Evolutionary conservation across 2,797 vertebrate species (phyloP), one percentile per base, ranked within the genome.

Genomic region (Chaenodraco wilsoni): DNA sequence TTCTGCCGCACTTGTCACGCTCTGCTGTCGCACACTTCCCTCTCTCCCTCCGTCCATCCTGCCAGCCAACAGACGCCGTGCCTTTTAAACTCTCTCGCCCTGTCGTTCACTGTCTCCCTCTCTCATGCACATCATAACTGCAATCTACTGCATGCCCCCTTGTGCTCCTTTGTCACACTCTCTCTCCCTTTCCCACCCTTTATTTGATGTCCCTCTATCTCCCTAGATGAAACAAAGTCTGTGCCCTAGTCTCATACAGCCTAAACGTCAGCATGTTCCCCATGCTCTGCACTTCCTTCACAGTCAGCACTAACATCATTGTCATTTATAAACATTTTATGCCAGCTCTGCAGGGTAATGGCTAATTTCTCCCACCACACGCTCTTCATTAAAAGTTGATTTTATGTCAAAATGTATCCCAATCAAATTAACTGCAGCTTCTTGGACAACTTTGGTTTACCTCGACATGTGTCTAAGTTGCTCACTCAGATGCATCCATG

Each of bases 301-400:
- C 72, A 88, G 83, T 90, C 91, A 80, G 75, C 52, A 76, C 82
- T 85, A 83, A 93, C 90, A 90, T 88, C 83, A 85, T 88, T 91
- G 90, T 93, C 91, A 88, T 94, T 94, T 93, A 94, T 93, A 90
- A 93, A 94, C 90, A 92, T 93, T 93, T 93, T 75, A 94, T 94
- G 86, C 66, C 84, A 79, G 84, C 91, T 93, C 91, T 91, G 86
- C 82, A 69, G 89, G 87, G 93, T 91, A 90, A 93, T 91, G 88
- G 87, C 83, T 94, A 95, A 95, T 96, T 96, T 95, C 94, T 95
- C 87, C 88, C 86, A 89, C 91, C 93, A 93, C 93, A 91, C 90
- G 83, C 92, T 94, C 89, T 94, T 97, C 96, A 97, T 96, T 96
- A 97, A 97, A 96, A 96, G 94, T 97, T 96, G 93, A 96, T 96